A percentile compares a stretch with the other conserved stretches of the same genome.
Evolutionary conservation across 2,797 vertebrate genomes (phyloP).

Genomic region (Morelia viridis): DNA sequence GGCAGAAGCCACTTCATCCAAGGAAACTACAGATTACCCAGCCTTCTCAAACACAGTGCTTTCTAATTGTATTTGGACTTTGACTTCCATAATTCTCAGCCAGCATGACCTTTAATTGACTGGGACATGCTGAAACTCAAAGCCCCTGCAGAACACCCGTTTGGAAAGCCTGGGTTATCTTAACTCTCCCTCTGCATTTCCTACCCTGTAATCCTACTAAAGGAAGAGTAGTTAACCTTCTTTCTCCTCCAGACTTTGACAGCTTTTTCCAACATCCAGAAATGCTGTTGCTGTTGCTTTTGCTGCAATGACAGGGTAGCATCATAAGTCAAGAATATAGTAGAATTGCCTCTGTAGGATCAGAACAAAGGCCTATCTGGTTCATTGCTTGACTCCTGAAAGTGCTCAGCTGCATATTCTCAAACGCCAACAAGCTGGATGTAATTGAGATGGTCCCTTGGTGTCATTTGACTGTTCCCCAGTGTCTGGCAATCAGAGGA

Average conservation of each 20-base stretch:
- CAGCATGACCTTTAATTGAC: not conserved
- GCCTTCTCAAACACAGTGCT: not conserved
- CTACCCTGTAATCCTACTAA: no score
- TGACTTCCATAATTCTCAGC: not conserved
- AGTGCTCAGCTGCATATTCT: not conserved
- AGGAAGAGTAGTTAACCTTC: no score
- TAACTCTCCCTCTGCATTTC: no score
- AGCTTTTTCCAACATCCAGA: not conserved
- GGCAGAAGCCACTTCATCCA: not conserved
- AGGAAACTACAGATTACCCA: not conserved
- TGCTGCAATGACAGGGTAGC: not conserved
- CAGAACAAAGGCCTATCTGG: no score
- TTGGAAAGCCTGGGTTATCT: not conserved
- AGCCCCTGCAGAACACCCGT: not conserved
- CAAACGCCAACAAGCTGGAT: not conserved
- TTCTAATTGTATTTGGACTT: not conserved
- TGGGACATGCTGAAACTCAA: not conserved
- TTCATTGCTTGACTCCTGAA: no score
- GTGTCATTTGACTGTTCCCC: not conserved
- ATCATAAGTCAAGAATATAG: accelerated
- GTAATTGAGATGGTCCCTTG: not conserved
- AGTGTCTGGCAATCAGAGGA: not conserved
- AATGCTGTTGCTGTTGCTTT: not conserved
- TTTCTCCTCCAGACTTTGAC: not conserved
- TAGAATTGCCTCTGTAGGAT: not conserved